These are phyloP conservation scores for Syngnathus scovelli DNA, from an alignment of 2,113 vertebrate species.

Conservation along the genomic window DNA sequence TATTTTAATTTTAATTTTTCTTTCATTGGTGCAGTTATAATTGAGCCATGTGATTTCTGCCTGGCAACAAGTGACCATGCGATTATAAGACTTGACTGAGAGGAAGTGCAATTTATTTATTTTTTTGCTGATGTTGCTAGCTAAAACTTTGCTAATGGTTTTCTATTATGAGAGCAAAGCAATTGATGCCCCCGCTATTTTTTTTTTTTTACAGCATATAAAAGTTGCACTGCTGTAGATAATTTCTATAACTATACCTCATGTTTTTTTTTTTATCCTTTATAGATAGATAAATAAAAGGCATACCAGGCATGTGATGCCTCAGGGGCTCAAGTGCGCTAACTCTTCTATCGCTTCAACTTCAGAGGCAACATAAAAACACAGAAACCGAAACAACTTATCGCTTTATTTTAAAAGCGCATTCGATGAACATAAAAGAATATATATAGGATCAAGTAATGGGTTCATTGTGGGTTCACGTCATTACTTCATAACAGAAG, in stretches of 20 bases:
- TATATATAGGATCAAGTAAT: conserved; percentile 22
- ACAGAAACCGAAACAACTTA: conserved; percentile 7
- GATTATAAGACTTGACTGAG: not conserved
- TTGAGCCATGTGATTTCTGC: not conserved
- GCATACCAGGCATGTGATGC: not conserved
- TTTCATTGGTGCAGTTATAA: not conserved
- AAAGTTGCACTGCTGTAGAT: not conserved
- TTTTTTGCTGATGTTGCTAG: not conserved
- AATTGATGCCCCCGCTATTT: too few relatives aligned
- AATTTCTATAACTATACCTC: not conserved
- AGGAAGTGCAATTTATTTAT: not conserved
- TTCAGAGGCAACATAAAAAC: conserved; percentile 15
- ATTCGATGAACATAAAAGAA: conserved; percentile 21
- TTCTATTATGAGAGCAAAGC: not conserved
- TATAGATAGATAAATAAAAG: conserved; percentile 4
- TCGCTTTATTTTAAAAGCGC: conserved; percentile 15
- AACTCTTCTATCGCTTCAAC: not conserved
- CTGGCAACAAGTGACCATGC: too few relatives aligned
- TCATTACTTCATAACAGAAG: conserved; percentile 42
- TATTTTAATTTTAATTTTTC: not conserved
- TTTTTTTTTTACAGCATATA: not conserved
- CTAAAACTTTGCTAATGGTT: not conserved
- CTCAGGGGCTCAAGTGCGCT: conserved; percentile 5
- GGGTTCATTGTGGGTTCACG: conserved; percentile 58
- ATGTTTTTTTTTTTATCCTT: conserved; percentile 10